Evolutionary conservation across 2,888 invertebrate species (phyloP).

Genomic region (Drosophila gaucha): DNA sequence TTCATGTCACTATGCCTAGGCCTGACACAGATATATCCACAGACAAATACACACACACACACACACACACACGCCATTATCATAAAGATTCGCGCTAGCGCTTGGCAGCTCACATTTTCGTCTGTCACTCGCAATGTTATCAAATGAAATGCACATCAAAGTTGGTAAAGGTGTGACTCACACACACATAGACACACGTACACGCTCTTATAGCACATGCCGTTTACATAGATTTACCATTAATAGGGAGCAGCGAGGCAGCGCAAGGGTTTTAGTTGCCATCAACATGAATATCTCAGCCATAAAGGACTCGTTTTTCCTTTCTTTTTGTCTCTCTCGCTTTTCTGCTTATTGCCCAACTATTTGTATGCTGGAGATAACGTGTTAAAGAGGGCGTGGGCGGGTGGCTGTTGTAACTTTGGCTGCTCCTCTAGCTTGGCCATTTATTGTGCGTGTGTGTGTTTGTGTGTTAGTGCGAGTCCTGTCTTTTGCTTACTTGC

Average conservation of each 20-base stretch:
- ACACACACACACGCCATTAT: conserved; percentile 35
- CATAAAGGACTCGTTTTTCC: conserved; percentile 40
- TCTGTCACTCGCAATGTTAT: conserved; percentile 39
- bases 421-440: conserved; percentile 38
- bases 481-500: conserved; percentile 11
- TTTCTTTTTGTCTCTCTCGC: conserved; percentile 7
- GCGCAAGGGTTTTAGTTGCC: conserved; percentile 40
- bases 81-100: conserved; percentile 50
- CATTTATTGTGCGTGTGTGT: conserved; percentile 26
- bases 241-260: conserved; percentile 27
- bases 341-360: conserved; percentile 48
- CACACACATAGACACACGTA: neutral
- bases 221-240: conserved; percentile 63
- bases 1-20: conserved; percentile 10
- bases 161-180: conserved; percentile 41
- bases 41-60: neutral
- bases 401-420: neutral
- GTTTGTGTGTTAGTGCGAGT: neutral
- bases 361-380: conserved; percentile 51
- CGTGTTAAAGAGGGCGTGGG: neutral
- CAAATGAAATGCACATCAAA: conserved; percentile 52
- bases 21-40: neutral
- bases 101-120: conserved; percentile 25
- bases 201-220: neutral
- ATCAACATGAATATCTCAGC: conserved; percentile 44